Conservation (phyloP, 1,140 invertebrate genomes). For the Melanaphis sacchari region DNA sequence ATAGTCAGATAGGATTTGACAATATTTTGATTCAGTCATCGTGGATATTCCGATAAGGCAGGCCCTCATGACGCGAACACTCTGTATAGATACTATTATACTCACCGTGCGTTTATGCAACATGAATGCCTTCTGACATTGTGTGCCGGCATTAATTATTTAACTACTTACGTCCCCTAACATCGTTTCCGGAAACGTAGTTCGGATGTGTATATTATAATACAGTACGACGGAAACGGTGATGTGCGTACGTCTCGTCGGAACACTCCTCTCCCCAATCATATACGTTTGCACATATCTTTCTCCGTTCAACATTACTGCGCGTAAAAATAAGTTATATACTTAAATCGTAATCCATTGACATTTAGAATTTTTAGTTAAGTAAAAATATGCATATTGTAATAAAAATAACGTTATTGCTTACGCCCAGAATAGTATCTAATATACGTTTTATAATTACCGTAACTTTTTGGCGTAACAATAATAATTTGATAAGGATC, state of each 20-base stretch:
- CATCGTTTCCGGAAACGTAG: not conserved
- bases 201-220: not conserved
- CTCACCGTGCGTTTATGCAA: not conserved
- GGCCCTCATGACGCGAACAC: not conserved
- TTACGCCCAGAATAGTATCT: no score
- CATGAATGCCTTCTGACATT: not conserved
- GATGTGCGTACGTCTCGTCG: not conserved
- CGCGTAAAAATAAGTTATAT: no score
- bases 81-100: not conserved
- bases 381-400: no score
- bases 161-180: conserved; percentile 11
- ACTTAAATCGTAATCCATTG: no score
- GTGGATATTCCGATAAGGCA: not conserved
- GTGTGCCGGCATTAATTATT: not conserved
- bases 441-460: no score
- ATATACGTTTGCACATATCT: not conserved
- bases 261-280: not conserved
- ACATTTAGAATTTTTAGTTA: no score
- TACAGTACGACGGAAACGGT: not conserved
- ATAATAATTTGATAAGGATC: no score
- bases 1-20: no score
- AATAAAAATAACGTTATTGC: no score
- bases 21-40: not conserved
- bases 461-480: no score
- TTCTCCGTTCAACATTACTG: not conserved